Base-by-base conservation (phyloP, 1,140 invertebrate species). In the Geopemphigus sp. region DNA sequence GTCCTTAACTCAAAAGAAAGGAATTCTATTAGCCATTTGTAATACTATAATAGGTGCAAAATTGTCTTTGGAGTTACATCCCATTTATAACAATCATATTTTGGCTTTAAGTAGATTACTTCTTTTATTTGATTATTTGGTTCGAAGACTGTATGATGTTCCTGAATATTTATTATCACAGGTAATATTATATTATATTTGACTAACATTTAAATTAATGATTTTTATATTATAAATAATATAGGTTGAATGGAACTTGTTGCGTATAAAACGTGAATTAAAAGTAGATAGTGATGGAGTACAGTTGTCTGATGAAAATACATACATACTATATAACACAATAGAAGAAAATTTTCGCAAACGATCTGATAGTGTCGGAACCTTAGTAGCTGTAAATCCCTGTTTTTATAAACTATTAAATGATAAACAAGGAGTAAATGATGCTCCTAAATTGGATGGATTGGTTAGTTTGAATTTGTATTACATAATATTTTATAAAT, bases 1-100 rank as follows among this genome's bases (percentile, higher is more conserved):
- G 39, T 96, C 95, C 83, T 86, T 98, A 39, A 97, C 97, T 94
- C 95, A 98, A 86, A 98, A 98, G 85, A 98, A 98, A 86, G 92
- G 92, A 5, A 93, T 98, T 0, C 86, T 98, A n/a, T 87, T 97
- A 14, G 87, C 93, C 81, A 91, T 91, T 17, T 91, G 92, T 10
- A 89, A 89, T 82, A 90, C 90, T 5, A 89, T 91, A 22, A 89
- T 91, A 64, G 39, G 56, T 88, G n/a, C 57, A 1, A 78, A 78
- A 29, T 26, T 4, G 47, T 19, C 11, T 78, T 47, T 78, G 14
- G 47, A 1, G 3, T 29, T 50, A 53, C 63, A 78, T 4, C 56
- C 74, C 6, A 15, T 63, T 61, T 50, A 63, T 10, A 78, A 78
- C 57, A 78, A 29, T 78, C 74, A 63, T 47, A 78, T 78, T 26